Evolutionary conservation across 2,113 vertebrate species (phyloP).

Genomic region (Calonectris borealis): DNA sequence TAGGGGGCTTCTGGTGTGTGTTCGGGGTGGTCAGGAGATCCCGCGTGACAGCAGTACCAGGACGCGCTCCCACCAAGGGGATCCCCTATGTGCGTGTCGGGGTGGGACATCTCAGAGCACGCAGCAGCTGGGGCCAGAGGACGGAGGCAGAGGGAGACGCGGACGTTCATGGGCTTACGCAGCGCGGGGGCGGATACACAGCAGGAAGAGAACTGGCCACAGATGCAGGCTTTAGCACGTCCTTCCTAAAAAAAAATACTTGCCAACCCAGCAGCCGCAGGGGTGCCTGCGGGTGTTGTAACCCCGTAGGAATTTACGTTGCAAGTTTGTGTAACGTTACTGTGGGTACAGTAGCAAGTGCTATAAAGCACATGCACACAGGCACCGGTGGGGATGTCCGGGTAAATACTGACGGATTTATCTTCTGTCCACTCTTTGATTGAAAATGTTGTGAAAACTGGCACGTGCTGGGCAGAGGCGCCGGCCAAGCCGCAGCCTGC

Average conservation of each 20-base stretch:
- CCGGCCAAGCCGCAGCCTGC: background rate
- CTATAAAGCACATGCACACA: fast-evolving
- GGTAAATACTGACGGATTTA: background rate
- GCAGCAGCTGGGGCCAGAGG: background rate
- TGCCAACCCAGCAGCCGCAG: background rate
- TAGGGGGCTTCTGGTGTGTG: fast-evolving
- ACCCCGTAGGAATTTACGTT: fast-evolving
- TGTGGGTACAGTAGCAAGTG: background rate
- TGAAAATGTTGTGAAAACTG: background rate
- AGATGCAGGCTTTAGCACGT: background rate
- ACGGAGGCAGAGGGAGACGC: background rate
- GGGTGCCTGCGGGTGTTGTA: background rate
- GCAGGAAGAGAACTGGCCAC: background rate
- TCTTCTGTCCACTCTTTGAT: background rate
- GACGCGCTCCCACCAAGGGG: background rate
- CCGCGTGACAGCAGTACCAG: fast-evolving
- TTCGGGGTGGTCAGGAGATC: background rate
- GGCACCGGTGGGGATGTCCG: background rate
- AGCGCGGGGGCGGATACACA: fast-evolving
- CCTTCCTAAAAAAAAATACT: background rate
- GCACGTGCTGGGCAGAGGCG: background rate
- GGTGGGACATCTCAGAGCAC: background rate
- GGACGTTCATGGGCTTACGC: fast-evolving
- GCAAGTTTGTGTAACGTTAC: fast-evolving
- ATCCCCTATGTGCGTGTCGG: fast-evolving